Base-by-base conservation (phyloP, 2,888 invertebrate genomes). In the Pherbina coryleti region DNA sequence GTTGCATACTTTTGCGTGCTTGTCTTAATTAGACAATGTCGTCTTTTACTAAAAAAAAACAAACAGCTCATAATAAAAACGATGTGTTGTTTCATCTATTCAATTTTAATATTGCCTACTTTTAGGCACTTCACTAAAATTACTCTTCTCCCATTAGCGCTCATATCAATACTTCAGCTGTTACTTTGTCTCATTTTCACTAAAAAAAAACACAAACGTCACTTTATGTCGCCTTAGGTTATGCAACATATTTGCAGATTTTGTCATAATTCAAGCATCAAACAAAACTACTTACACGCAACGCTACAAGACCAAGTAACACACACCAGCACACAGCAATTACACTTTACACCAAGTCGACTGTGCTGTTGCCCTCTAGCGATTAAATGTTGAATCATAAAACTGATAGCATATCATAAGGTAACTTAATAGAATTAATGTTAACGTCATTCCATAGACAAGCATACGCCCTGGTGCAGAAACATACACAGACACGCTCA, bases 391-490 rank as follows among this genome's bases (percentile, higher is more conserved):
- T 55, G 55, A 34, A 55, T 19, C 57, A 71, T 34, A 57, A 34
- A 53, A 55, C 55, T 57, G 55, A 71, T 55, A 19, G 55, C 71
- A 57, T 14, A 31, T 57, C 55, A 71, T 19, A 57, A 34, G 31
- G 19, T 34, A 71, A 34, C 71, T 55, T 71, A 71, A 71, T 71
- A 57, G 34, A 71, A 55, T 71, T 71, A 71, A 71, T 71, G 57
- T 57, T 55, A 31, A 55, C 37, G 71, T 71, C 71, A 57, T 57
- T 55, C 34, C 3, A 44, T 8, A 25, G 69, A 17, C 69, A 51
- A n/a, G 22, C 51, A 25, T 25, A 51, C 17, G 11, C 8, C 31
- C 17, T 28, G 22, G 25, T 62, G 34, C 31, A 64, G 3, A 5
- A 34, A 57, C 25, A 11, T 3, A 22, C 7, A 22, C 9, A 28